Evolutionary conservation across 2,113 vertebrate species (phyloP), one percentile per base, ranked within the genome.

Genomic region (Calidris pugnax): DNA sequence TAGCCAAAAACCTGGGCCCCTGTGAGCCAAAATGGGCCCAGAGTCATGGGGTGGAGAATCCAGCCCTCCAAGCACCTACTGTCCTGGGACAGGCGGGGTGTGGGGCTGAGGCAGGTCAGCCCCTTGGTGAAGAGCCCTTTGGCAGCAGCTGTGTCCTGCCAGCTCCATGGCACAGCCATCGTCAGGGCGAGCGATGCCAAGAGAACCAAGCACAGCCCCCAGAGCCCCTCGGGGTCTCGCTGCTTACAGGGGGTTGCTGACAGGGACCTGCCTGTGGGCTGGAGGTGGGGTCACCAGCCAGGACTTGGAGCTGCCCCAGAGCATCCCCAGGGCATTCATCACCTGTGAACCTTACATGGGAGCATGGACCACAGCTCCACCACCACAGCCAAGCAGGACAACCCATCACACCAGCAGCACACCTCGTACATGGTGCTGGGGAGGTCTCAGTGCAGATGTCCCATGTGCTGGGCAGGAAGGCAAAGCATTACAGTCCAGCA

Each of bases 371-470:
- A 2, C 18, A 33, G 43, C 57, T 47, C 67, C 3, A 1, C 24
- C 37, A 21, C 33, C 21, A 32, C 3, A 1, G 51, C 48, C 57
- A 47, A n/a, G 48, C 84, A 87, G 67, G 28, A 7, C 48, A 63
- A 2, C 24, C 18, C 76, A 19, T 17, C 30, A 27, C 5, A 5
- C 20, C 50, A 53, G 60, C 30, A 63, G 83, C 27, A 24, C 37
- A 35, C 1, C 6, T 7, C 0, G 1, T 10, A 7, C 18, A 9
- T 14, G 9, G 51, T 4, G 12, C 35, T 1, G 2, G 12, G 50
- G 27, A 71, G 43, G 28, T 28, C n/a, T 60, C 7, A 0, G 8
- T 20, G 32, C 4, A 33, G 82, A 9, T 9, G 60, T 23, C 28
- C 56, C 23, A 21, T 0, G 1, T 12, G 23, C 41, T 6, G 9